Base-by-base conservation (phyloP, 64 coral and sea anemone genomes). In the Acropora tenuis region DNA sequence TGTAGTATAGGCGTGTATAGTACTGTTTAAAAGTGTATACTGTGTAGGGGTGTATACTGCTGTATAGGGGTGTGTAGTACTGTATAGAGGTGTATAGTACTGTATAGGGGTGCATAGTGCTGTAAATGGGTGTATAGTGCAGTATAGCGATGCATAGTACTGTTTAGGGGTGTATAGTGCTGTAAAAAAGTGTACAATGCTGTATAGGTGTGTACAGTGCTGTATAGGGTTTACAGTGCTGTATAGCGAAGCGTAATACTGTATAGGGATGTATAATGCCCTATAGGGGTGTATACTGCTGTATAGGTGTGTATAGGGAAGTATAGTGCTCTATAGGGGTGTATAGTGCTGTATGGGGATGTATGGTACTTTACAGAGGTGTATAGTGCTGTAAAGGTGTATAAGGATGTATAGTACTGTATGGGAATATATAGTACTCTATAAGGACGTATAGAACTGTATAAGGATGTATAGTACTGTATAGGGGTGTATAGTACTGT, bases 171-270 rank as follows among this genome's bases (percentile, higher is more conserved):
- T 55, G 50, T 55, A 55, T 55, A 55, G 50, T 55, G 50, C 50
- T 55, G 50, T 55, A 55, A 55, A 55, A 55, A 55, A 55, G 50
- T 55, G 50, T 55, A 55, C 50, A 55, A 55, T 55, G 50, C 50
- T 74, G 41, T 74, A 74, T 74, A 74, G 19, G 71, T n/a, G 19
- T 74, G 71, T 74, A 74, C 41, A 74, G 71, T 74, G 71, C 71
- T 74, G 17, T 74, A 74, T 74, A 74, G 71, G 71, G 71, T 74
- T n/a, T 74, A 74, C 41, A 74, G 71, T 74, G 71, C 71, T 74
- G 71, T 74, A 74, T 19, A 20, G 71, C n/a, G 13, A 8, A 40
- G 71, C 41, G 41, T 74, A 74, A 41, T 74, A 40, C 71, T 74
- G 71, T 74, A 74, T 74, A 74, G 30, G 50, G 50, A 1, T 55